A percentile compares a stretch with the other conserved stretches of the same genome.
Conservation (phyloP, 1,140 invertebrate species). For the Drosophila pallidifrons region DNA sequence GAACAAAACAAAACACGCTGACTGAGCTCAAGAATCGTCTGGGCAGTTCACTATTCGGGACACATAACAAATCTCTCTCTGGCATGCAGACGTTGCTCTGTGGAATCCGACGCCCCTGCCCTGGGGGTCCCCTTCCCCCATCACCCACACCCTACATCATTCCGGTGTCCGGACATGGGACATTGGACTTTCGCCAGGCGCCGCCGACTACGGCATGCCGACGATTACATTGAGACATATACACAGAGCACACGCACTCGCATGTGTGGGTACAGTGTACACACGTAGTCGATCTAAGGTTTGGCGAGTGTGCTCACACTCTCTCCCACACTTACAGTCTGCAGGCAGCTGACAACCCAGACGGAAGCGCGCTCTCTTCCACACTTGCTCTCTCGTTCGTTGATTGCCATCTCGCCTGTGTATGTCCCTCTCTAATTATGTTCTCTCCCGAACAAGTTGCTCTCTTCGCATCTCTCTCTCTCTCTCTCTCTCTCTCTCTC, state of each 20-base stretch:
- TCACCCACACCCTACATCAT: background rate
- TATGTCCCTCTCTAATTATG: background rate
- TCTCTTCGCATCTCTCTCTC: background rate
- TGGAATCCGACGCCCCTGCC: conserved; percentile 46
- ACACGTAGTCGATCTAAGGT: conserved; percentile 9
- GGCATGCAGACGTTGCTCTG: conserved; percentile 51
- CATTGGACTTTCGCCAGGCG: conserved; percentile 36
- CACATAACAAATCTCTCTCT: conserved; percentile 40
- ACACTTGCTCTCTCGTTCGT: background rate
- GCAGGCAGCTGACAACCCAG: conserved; percentile 48
- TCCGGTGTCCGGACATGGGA: conserved; percentile 19
- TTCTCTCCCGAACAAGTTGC: background rate
- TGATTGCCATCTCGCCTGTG: background rate
- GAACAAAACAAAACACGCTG: conserved; percentile 23
- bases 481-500: background rate
- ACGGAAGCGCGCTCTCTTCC: conserved; percentile 13
- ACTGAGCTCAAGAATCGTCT: conserved; percentile 45
- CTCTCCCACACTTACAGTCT: background rate
- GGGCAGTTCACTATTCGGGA: conserved; percentile 40
- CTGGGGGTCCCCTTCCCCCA: conserved; percentile 15
- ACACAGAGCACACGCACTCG: background rate
- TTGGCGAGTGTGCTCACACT: conserved; percentile 14
- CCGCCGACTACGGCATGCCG: conserved; percentile 46
- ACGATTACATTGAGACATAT: conserved; percentile 39
- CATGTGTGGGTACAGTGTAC: too few relatives aligned